These are phyloP conservation scores for Drosophila mimetica DNA, from an alignment of 2,888 invertebrate genomes.

Conservation along the genomic window DNA sequence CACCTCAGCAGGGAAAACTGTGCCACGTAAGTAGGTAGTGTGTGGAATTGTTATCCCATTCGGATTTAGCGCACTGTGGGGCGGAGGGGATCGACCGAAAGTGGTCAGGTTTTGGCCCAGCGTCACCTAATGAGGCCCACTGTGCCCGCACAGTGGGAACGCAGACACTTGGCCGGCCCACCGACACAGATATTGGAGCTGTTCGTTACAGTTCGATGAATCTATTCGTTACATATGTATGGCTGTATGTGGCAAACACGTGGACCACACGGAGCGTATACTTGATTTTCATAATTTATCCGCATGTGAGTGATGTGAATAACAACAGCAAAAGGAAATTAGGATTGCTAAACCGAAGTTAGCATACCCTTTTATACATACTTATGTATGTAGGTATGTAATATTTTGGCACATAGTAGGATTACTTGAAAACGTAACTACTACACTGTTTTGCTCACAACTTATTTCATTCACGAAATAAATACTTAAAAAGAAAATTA, in stretches of 20 bases:
- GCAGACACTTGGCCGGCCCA: slow-evolving; percentile 48
- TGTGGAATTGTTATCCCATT: slow-evolving; percentile 28
- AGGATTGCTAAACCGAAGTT: neutral
- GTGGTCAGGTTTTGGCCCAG: neutral
- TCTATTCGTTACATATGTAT: neutral
- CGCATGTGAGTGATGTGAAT: neutral
- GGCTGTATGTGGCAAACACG: neutral
- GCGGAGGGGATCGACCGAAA: neutral
- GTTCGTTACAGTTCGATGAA: neutral
- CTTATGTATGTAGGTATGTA: no score
- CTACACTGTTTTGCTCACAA: no score
- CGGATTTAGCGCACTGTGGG: slow-evolving; percentile 3
- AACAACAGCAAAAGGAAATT: neutral
- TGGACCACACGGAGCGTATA: neutral
- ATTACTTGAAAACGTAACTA: no score
- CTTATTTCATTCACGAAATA: no score
- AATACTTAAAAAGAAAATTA: no score
- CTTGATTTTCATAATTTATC: slow-evolving; percentile 2
- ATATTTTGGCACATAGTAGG: no score
- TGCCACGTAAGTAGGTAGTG: slow-evolving; percentile 21
- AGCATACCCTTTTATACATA: no score
- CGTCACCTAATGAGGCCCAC: neutral
- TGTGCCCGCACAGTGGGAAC: slow-evolving; percentile 43
- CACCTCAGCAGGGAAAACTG: slow-evolving; percentile 7
- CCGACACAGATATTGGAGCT: slow-evolving; percentile 24